phyloP scores from a whole-genome alignment of 2,888 invertebrate species.

The Phrixothrix hirtus region DNA sequence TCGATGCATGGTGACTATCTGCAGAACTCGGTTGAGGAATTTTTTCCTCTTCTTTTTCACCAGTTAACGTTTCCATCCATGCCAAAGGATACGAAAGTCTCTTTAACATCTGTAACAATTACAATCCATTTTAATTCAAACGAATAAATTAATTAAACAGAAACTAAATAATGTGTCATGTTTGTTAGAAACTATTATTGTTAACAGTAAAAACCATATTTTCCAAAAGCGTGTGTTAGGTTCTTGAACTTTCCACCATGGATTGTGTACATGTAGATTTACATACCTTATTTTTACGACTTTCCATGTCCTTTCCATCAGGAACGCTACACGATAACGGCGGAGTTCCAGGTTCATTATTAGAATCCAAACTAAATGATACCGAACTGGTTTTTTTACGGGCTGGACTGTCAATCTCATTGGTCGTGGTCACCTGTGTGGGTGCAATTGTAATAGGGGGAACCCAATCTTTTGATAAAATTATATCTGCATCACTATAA shows the following conservation, averaged over 20 bases:
- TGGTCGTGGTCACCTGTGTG: conserved; percentile 64
- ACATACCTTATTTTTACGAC: conserved; percentile 74
- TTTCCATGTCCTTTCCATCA: conserved; percentile 57
- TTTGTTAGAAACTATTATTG: too few species aligned
- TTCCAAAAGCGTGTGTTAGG: too few species aligned
- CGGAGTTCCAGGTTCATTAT: conserved; percentile 56
- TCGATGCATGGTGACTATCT: conserved; percentile 66
- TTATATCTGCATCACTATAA: conserved; percentile 87
- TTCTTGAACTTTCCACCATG: too few species aligned
- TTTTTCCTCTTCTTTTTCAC: conserved; percentile 67
- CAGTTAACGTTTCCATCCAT: conserved; percentile 88
- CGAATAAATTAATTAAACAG: too few species aligned
- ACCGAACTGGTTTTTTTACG: conserved; percentile 74
- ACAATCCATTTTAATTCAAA: too few species aligned
- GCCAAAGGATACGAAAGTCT: conserved; percentile 87
- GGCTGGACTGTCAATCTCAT: conserved; percentile 57
- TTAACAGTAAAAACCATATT: too few species aligned
- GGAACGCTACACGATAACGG: conserved; percentile 42
- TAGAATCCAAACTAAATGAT: conserved; percentile 71
- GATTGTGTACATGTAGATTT: too few species aligned
- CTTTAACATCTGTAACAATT: conserved; percentile 78
- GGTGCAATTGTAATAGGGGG: conserved; percentile 82
- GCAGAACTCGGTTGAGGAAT: conserved; percentile 54
- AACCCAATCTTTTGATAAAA: conserved; percentile 84
- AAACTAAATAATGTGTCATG: too few species aligned